These are phyloP conservation scores for Samia ricini DNA, from an alignment of 1,140 invertebrate species.

Conservation along the genomic window DNA sequence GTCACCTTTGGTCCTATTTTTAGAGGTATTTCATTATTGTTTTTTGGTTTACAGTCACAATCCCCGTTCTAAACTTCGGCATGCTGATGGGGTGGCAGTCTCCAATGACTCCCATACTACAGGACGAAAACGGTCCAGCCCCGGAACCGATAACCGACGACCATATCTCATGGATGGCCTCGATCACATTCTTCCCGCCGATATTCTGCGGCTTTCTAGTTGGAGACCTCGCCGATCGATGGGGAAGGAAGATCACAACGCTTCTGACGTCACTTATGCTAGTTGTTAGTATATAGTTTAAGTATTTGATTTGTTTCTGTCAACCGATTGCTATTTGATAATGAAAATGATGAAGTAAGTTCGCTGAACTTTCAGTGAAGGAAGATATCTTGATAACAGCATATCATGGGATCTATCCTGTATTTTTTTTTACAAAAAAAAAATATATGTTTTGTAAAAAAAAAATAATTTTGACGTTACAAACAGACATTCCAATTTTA, in stretches of 20 bases:
- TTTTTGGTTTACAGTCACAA: conserved; percentile 47
- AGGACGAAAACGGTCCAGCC: conserved; percentile 49
- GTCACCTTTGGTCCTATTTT: too few relatives aligned
- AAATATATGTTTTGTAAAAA: too few relatives aligned
- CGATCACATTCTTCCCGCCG: conserved; percentile 62
- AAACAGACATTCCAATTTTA: too few relatives aligned
- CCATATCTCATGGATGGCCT: conserved; percentile 69
- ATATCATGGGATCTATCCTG: too few relatives aligned
- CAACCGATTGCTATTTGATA: too few relatives aligned
- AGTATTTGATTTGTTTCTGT: neutral
- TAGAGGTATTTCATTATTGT: neutral
- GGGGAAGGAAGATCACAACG: conserved; percentile 59
- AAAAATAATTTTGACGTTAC: too few relatives aligned
- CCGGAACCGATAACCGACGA: conserved; percentile 61
- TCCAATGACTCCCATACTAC: conserved; percentile 65
- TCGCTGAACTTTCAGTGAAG: too few relatives aligned
- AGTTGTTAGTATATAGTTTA: conserved; percentile 39
- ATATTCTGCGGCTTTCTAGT: conserved; percentile 63
- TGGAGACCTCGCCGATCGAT: conserved; percentile 55
- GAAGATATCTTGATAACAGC: too few relatives aligned
- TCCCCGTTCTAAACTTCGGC: conserved; percentile 66
- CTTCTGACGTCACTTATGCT: conserved; percentile 58
- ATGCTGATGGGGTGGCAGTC: conserved; percentile 73
- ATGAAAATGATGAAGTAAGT: too few relatives aligned
- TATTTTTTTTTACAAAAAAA: too few relatives aligned